A percentile compares a stretch with the other conserved stretches of the same genome.
Conservation (phyloP, 1,140 invertebrate genomes). For the Drosophila malerkotliana region DNA sequence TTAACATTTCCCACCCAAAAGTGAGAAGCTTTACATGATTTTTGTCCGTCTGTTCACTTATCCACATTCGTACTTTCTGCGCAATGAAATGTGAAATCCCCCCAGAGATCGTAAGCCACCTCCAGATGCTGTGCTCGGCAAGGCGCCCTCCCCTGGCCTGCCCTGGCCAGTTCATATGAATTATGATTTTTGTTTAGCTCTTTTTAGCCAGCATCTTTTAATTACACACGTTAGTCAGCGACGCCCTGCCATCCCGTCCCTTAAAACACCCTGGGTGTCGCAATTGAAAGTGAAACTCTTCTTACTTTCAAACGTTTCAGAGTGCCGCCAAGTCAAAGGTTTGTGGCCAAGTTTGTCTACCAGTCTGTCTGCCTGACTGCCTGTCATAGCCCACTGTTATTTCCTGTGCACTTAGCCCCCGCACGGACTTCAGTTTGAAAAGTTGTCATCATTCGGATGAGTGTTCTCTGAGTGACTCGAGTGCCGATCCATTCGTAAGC, state of each 20-base stretch:
- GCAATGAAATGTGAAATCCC: conserved; percentile 78
- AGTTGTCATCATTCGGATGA: conserved; percentile 22
- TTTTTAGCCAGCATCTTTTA: conserved; percentile 62
- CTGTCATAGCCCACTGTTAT: conserved; percentile 1
- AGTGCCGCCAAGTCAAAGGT: conserved; percentile 22
- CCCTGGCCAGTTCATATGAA: conserved; percentile 32
- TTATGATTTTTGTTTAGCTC: conserved; percentile 41
- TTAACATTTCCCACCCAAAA: conserved; percentile 81
- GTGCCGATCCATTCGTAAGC: conserved; percentile 19
- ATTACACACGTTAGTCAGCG: conserved; percentile 63
- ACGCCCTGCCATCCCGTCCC: neutral
- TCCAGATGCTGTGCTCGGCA: conserved; percentile 48
- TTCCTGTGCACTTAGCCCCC: conserved; percentile 9
- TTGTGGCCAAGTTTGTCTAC: conserved; percentile 21
- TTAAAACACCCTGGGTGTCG: conserved; percentile 44
- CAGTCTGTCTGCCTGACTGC: neutral
- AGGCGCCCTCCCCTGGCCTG: conserved; percentile 8
- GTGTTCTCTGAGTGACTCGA: conserved; percentile 13
- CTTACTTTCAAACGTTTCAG: conserved; percentile 52
- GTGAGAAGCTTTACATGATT: conserved; percentile 73
- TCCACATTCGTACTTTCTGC: conserved; percentile 62
- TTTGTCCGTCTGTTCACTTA: conserved; percentile 30
- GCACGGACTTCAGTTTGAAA: conserved; percentile 28
- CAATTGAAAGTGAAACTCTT: conserved; percentile 80
- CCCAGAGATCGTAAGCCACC: conserved; percentile 67